These are phyloP conservation scores for Coelopa frigida DNA, from an alignment of 1,140 invertebrate species.

Conservation along the genomic window DNA sequence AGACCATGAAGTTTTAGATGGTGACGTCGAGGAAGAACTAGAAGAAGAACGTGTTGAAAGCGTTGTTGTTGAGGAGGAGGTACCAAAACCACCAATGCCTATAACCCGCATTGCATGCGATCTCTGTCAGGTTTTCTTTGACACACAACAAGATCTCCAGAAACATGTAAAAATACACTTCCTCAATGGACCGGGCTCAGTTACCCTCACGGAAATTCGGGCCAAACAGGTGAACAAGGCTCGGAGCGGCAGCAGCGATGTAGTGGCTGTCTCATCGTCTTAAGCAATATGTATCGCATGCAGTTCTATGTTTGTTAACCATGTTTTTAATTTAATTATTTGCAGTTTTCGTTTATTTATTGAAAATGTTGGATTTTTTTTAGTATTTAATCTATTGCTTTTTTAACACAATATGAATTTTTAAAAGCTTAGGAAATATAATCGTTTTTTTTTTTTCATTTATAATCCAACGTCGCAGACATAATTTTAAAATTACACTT, in stretches of 20 bases:
- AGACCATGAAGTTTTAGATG: no score
- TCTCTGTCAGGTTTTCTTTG: constrained; percentile 43
- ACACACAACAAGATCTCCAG: constrained; percentile 39
- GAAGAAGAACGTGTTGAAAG: background rate
- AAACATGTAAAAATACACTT: constrained; percentile 43
- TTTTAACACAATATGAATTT: no score
- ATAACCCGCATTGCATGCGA: constrained; percentile 38
- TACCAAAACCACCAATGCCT: constrained; percentile 8
- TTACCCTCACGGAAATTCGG: constrained; percentile 15
- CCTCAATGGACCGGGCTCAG: constrained; percentile 31
- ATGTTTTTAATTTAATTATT: no score
- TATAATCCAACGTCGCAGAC: no score
- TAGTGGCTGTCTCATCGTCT: constrained; percentile 7
- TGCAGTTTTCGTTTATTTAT: no score
- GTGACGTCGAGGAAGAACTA: background rate
- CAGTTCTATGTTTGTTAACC: no score
- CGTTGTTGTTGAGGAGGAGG: background rate
- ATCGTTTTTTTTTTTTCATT: no score
- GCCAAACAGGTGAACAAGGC: constrained; percentile 6
- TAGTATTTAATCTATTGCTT: no score
- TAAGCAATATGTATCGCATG: no score
- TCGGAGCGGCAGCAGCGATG: constrained; percentile 13
- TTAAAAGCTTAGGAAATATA: no score
- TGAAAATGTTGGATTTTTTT: constrained; percentile 1
- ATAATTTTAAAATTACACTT: no score